Percentiles rank a stretch among this genome's conserved stretches.
Evolutionary conservation across 2,113 vertebrate species (phyloP).

Genomic region (Camelus bactrianus): DNA sequence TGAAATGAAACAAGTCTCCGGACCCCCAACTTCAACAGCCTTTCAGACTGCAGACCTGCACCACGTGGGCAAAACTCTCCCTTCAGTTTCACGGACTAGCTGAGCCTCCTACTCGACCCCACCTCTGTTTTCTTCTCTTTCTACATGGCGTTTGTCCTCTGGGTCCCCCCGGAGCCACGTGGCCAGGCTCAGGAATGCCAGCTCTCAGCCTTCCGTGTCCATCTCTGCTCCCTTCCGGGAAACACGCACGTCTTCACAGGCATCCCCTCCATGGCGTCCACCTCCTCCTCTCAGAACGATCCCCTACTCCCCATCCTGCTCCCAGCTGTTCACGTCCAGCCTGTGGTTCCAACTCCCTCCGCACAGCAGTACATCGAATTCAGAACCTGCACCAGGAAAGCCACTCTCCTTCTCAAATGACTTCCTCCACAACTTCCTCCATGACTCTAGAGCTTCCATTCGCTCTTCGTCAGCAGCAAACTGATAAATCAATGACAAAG

Average conservation of each 20-base stretch:
- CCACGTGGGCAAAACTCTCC: too few relatives aligned
- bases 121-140: background rate
- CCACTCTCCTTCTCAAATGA: background rate
- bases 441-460: background rate
- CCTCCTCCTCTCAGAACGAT: background rate
- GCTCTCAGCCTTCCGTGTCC: accelerated
- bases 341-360: too few relatives aligned
- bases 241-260: background rate
- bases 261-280: background rate
- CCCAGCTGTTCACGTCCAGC: background rate
- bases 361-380: background rate
- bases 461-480: background rate
- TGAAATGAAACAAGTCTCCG: background rate
- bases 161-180: background rate
- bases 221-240: background rate
- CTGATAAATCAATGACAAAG: background rate
- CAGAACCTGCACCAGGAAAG: background rate
- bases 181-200: background rate
- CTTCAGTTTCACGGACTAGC: background rate
- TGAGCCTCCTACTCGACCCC: too few relatives aligned
- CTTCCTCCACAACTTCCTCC: background rate
- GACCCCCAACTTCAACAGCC: background rate
- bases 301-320: background rate
- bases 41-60: background rate
- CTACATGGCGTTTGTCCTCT: background rate